Conservation (phyloP, 2,797 vertebrate species). For the Peromyscus eremicus region DNA sequence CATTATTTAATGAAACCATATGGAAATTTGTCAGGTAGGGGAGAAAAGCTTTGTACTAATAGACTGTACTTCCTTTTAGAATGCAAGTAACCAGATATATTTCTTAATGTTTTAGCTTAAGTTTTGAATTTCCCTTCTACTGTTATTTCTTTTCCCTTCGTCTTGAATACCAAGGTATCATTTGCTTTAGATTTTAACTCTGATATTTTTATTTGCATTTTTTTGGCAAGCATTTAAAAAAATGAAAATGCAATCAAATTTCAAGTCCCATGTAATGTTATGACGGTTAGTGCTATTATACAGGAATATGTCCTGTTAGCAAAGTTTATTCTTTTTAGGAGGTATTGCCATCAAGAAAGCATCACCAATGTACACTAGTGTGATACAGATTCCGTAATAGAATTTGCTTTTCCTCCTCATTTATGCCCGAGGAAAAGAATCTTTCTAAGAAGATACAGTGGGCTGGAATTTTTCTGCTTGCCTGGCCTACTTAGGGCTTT, state of each 20-base stretch:
- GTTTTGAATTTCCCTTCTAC: background rate
- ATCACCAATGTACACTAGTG: background rate
- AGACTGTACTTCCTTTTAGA: background rate
- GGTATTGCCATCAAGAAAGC: slow-evolving; percentile 8
- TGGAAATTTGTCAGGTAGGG: background rate
- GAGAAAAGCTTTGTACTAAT: background rate
- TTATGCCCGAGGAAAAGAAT: background rate
- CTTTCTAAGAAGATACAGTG: background rate
- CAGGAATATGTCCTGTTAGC: slow-evolving; percentile 11
- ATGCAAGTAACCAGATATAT: no score
- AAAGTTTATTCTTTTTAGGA: background rate
- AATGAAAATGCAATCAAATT: background rate
- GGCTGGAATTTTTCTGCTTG: background rate
- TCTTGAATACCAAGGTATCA: background rate
- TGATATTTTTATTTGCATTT: background rate
- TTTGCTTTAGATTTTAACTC: slow-evolving; percentile 51
- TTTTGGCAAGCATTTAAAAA: slow-evolving; percentile 7
- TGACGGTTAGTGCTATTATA: background rate
- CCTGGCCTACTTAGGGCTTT: background rate
- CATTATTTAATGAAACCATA: background rate
- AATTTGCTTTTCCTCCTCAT: slow-evolving; percentile 28
- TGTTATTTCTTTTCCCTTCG: background rate
- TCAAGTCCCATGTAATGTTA: background rate
- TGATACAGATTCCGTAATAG: background rate
- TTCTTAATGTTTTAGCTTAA: background rate